Percentiles rank a stretch among this genome's conserved stretches.
These are phyloP conservation scores for Phyllopteryx taeniolatus DNA, from an alignment of 2,113 vertebrate species.

Conservation along the genomic window DNA sequence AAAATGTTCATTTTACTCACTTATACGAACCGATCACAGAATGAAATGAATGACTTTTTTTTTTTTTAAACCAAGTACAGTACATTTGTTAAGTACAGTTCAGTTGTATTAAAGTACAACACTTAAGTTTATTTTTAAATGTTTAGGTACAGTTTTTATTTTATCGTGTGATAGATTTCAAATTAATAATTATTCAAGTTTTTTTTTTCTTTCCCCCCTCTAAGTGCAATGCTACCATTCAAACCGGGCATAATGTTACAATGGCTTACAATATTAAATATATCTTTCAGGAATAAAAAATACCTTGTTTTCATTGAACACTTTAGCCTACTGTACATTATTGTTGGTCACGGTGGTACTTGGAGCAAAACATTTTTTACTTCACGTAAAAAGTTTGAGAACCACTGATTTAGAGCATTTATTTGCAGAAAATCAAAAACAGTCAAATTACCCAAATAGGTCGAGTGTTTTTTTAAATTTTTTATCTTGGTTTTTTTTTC, in stretches of 20 bases:
- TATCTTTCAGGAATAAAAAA: no score
- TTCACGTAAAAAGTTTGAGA: not conserved
- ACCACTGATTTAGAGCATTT: not conserved
- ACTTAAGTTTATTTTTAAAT: not conserved
- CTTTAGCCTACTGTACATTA: no score
- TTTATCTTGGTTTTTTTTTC: not conserved
- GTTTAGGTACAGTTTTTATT: not conserved
- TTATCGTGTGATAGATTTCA: no score
- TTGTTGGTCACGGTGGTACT: not conserved
- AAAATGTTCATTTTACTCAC: no score
- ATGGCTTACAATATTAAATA: not conserved
- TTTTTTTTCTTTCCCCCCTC: no score
- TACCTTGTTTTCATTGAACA: no score
- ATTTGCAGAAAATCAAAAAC: not conserved
- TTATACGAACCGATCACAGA: no score
- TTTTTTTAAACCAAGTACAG: not conserved
- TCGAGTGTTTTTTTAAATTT: not conserved
- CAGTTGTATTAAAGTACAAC: not conserved
- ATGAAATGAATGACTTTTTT: not conserved
- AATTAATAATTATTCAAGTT: no score
- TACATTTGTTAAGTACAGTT: not conserved
- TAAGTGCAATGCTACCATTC: no score
- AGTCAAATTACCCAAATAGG: not conserved
- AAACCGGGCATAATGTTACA: no score
- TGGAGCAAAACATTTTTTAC: not conserved